These are phyloP conservation scores for Neogobius melanostomus DNA, from an alignment of 2,113 vertebrate genomes.

Conservation along the genomic window DNA sequence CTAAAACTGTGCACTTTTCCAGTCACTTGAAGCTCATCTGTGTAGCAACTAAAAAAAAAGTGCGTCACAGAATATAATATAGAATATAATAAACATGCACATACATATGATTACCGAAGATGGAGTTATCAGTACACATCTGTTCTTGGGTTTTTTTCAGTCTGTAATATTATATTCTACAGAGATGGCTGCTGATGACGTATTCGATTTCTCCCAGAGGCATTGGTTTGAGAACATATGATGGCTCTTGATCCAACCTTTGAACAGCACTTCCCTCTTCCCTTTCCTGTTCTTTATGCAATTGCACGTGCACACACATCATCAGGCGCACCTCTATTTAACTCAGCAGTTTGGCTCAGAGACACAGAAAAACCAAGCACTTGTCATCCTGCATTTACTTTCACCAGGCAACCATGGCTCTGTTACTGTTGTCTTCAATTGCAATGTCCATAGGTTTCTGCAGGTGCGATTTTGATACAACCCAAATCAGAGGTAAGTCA, in stretches of 20 bases:
- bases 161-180: not conserved
- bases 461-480: conserved; percentile 31
- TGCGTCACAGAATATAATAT: too few species aligned
- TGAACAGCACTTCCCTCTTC: conserved; percentile 67
- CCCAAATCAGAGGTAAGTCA: conserved; percentile 47
- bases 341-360: conserved; percentile 52
- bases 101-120: too few species aligned
- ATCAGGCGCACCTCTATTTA: conserved; percentile 62
- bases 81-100: too few species aligned
- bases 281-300: conserved; percentile 65
- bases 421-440: conserved; percentile 42
- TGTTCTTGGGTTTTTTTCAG: not conserved
- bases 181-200: conserved; percentile 23
- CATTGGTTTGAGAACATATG: conserved; percentile 37
- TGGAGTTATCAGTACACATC: not conserved
- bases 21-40: too few species aligned
- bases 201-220: conserved; percentile 36
- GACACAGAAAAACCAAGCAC: conserved; percentile 32
- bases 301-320: conserved; percentile 41
- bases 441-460: conserved; percentile 28
- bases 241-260: conserved; percentile 50
- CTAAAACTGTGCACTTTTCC: too few species aligned
- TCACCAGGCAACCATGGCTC: conserved; percentile 36
- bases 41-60: too few species aligned
- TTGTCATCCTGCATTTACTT: conserved; percentile 10